These are phyloP conservation scores for Leptoteleia sp. DNA, from an alignment of 1,140 invertebrate genomes.

Conservation along the genomic window DNA sequence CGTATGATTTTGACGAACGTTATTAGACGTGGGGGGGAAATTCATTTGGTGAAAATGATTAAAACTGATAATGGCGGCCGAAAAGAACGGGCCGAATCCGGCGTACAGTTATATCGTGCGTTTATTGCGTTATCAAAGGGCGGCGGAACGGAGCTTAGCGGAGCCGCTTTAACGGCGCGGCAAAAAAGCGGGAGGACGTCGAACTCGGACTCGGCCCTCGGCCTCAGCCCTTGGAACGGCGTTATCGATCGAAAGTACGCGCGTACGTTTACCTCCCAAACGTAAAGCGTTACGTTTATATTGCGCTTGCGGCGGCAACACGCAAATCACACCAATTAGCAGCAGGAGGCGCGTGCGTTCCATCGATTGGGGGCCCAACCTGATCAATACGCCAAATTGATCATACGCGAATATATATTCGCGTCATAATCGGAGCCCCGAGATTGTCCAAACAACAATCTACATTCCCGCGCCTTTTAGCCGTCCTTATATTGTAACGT, in stretches of 20 bases:
- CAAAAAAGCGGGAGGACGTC: slow-evolving; percentile 58
- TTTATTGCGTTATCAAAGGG: slow-evolving; percentile 43
- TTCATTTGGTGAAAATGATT: too few species aligned
- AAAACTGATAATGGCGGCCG: slow-evolving; percentile 15
- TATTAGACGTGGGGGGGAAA: too few species aligned
- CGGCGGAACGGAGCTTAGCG: slow-evolving; percentile 45
- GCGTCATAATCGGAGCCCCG: too few species aligned
- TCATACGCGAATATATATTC: too few species aligned
- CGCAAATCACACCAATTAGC: slow-evolving; percentile 62
- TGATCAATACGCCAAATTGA: slow-evolving; percentile 40
- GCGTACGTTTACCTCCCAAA: slow-evolving; percentile 60
- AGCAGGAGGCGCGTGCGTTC: slow-evolving; percentile 33
- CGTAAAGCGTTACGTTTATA: slow-evolving; percentile 56
- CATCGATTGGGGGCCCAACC: slow-evolving; percentile 33
- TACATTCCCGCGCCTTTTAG: too few species aligned
- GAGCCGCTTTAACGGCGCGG: slow-evolving; percentile 33
- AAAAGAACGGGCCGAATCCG: slow-evolving; percentile 37
- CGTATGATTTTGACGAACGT: too few species aligned
- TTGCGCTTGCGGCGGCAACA: slow-evolving; percentile 50
- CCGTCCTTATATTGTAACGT: too few species aligned
- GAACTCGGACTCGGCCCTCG: slow-evolving; percentile 59
- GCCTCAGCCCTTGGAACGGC: slow-evolving; percentile 48
- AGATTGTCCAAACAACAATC: too few species aligned
- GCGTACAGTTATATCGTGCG: too few species aligned
- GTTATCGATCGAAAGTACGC: slow-evolving; percentile 61